Evolutionary conservation across 2,797 vertebrate species (phyloP), one percentile per base, ranked within the genome.

Genomic region (Acanthis flammea): DNA sequence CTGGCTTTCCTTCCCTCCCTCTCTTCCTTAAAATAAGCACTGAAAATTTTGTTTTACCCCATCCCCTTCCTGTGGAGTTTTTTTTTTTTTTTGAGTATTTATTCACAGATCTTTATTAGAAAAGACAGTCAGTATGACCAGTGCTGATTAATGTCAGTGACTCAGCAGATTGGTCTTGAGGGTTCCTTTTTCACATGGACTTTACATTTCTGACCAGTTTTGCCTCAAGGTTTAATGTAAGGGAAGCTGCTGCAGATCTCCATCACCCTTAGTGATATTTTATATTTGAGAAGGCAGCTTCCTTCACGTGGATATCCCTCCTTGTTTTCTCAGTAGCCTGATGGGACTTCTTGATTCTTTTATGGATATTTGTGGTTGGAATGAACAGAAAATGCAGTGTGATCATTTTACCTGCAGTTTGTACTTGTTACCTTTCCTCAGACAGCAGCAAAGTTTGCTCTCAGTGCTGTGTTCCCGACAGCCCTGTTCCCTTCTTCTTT

Each of bases 341-440:
- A 10, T 51, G 41, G 35, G 11, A 35, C 7, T 45, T 76, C 18
- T 72, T 44, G 14, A 12, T 61, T 62, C 2, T 19, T 66, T 35
- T 9, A 10, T 23, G 66, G 19, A 6, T 54, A 14, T 44, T 63
- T 55, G 33, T 68, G 42, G 5, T 14, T 76, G 25, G 10, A 45
- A 33, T 27, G 61, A 45, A 7, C 5, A 50, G 76, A 71, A 88
- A n/a, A 77, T 18, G 11, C 1, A 23, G 4, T 23, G 47, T 66
- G 70, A 54, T 35, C 41, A 10, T 54, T 81, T 51, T 10, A 41
- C 41, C n/a, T 48, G 44, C 39, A 19, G 2, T 45, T 25, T 35
- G n/a, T 19, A 1, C 1, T 0, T 24, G 37, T 51, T 92, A 6
- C 7, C 9, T 37, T 62, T 73, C 14, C n/a, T 25, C 35, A 54